Evolutionary conservation across 1,140 invertebrate genomes (phyloP), one percentile per base, ranked within the genome.

Genomic region (Pseudomyrmex pallidus): DNA sequence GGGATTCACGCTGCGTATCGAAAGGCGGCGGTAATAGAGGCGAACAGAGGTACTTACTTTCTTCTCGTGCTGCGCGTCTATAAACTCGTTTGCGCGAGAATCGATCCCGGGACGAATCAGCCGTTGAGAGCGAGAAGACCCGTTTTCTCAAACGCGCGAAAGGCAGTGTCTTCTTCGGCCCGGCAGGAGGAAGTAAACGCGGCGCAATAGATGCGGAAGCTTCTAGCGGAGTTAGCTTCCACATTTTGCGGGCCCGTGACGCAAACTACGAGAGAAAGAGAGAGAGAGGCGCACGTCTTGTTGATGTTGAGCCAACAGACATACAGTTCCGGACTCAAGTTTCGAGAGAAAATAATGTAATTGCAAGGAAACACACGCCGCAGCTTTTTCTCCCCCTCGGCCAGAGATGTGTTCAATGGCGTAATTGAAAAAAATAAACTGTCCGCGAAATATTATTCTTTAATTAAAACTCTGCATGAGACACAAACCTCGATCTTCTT

Each of bases 21-120:
- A 74, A 73, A 68, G 50, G 25, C 35, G 20, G 12, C 70, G 44
- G 48, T 59, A 82, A 83, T 68, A 62, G 56, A 63, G 22, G 35
- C 57, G 63, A 85, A 85, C 70, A 83, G 56, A 50, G 78, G 50
- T 83, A 85, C 74, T 85, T 85, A 85, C 84, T 85, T 85, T 85
- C 56, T 20, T 61, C 78, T 61, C 78, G 61, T 25, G 44, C 62
- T 59, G 78, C n/a, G 70, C 62, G 63, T 35, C 35, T 35, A 35
- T 83, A 62, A 82, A 83, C 70, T 83, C 63, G 63, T 82, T 70
- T 67, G 68, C 68, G 50, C 48, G 63, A 74, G 82, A 63, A 25
- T 68, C 52, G 78, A 48, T 74, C 62, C 22, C 20, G 48, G 22
- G 50, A 48, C 15, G 62, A 74, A 83, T 77, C 74, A 20, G 17